These are phyloP conservation scores for Pelecanoides urinatrix DNA, from an alignment of 2,113 vertebrate genomes.

Conservation along the genomic window DNA sequence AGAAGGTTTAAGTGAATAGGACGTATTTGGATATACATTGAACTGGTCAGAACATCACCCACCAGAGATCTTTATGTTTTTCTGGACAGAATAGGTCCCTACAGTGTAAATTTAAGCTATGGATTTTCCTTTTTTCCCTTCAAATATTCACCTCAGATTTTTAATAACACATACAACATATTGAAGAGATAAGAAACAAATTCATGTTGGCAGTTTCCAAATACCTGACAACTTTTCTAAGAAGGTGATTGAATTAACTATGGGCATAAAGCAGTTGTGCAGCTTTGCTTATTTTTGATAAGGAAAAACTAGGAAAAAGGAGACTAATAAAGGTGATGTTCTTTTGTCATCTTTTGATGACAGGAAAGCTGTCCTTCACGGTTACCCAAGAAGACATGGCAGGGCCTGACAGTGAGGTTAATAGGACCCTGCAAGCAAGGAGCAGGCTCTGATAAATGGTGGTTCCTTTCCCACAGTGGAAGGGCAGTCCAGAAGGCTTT, in stretches of 20 bases:
- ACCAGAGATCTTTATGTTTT: neutral
- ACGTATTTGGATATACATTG: neutral
- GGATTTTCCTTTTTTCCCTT: neutral
- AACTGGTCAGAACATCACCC: neutral
- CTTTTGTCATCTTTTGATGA: neutral
- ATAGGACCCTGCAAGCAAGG: neutral
- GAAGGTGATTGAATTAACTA: neutral
- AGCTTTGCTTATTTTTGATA: neutral
- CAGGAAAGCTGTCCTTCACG: constrained; percentile 12
- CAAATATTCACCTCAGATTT: neutral
- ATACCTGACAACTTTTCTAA: neutral
- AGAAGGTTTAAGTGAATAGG: neutral
- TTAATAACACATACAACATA: neutral
- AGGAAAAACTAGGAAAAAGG: neutral
- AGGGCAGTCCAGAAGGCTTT: neutral
- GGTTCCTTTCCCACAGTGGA: constrained; percentile 12
- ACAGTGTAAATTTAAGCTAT: neutral
- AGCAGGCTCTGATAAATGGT: constrained; percentile 23
- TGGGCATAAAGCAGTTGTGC: neutral
- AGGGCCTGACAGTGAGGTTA: constrained; percentile 11
- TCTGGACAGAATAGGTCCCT: neutral
- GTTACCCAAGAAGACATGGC: constrained; percentile 38
- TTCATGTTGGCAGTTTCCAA: neutral
- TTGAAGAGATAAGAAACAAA: neutral
- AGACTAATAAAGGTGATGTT: neutral